Conservation (phyloP, 2,113 vertebrate species). For the Terrapene triunguis region DNA sequence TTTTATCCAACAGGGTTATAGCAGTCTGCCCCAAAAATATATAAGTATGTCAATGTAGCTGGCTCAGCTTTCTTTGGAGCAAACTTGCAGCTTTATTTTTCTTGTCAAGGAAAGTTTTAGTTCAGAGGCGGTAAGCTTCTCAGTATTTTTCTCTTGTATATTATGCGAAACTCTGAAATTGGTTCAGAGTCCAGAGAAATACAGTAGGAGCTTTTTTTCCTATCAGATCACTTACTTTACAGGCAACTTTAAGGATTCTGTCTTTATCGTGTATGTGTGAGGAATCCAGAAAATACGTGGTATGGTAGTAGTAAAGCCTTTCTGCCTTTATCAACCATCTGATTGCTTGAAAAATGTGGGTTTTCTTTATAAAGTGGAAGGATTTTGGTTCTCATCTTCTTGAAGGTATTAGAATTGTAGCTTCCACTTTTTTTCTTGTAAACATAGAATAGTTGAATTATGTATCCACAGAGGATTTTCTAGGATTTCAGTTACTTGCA, state of each 20-base stretch:
- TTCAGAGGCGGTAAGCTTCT: neutral
- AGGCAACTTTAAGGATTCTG: neutral
- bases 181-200: neutral
- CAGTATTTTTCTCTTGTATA: neutral
- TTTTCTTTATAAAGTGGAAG: neutral
- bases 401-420: neutral
- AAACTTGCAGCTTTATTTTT: neutral
- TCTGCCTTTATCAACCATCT: neutral
- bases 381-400: neutral
- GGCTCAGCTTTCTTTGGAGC: neutral
- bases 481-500: neutral
- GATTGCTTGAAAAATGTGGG: neutral
- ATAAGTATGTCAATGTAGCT: neutral
- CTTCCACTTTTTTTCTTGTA: neutral
- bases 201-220: neutral
- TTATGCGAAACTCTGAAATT: neutral
- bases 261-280: neutral
- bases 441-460: rapidly evolving
- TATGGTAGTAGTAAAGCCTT: neutral
- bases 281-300: neutral
- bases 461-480: rapidly evolving
- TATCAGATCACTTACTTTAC: neutral
- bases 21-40: neutral
- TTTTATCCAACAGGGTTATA: neutral
- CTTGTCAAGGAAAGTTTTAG: neutral